Conservation (phyloP, 2,888 invertebrate genomes). For the Habroteleia sp. region DNA sequence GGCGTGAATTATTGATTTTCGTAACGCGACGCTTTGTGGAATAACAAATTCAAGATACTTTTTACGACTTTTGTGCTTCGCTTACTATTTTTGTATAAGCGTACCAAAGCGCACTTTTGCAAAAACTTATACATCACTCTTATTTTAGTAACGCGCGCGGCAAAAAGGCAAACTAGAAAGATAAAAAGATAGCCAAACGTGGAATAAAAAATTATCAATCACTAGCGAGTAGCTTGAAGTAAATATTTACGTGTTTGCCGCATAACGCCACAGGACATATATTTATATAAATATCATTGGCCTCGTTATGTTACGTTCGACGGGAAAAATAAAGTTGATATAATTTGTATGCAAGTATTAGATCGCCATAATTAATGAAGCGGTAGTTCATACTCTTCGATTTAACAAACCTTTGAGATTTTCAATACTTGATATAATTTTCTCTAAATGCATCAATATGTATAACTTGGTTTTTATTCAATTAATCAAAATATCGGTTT, state of each 20-base stretch:
- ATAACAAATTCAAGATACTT: slow-evolving; percentile 24
- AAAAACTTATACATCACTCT: slow-evolving; percentile 30
- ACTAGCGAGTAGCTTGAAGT: slow-evolving; percentile 7
- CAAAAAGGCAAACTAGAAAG: slow-evolving; percentile 3
- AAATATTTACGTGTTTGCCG: slow-evolving; percentile 19
- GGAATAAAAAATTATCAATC: slow-evolving; percentile 48
- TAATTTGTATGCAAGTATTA: too few species aligned
- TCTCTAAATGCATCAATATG: too few species aligned
- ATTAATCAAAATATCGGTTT: too few species aligned
- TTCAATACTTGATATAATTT: too few species aligned
- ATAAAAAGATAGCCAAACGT: slow-evolving; percentile 12
- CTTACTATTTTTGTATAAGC: slow-evolving; percentile 2
- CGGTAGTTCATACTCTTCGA: too few species aligned
- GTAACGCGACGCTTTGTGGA: slow-evolving; percentile 3
- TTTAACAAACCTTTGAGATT: too few species aligned
- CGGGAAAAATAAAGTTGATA: too few species aligned
- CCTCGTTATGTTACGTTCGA: slow-evolving; percentile 2
- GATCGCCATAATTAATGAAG: too few species aligned
- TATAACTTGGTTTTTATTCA: too few species aligned
- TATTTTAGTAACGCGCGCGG: slow-evolving; percentile 20
- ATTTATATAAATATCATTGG: slow-evolving; percentile 7
- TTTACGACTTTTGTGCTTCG: slow-evolving; percentile 9
- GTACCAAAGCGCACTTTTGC: slow-evolving; percentile 19
- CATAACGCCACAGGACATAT: neutral
- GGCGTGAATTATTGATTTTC: slow-evolving; percentile 7